Conservation (phyloP, 2,797 vertebrate species). For the Microctenopoma stevenorrisi region DNA sequence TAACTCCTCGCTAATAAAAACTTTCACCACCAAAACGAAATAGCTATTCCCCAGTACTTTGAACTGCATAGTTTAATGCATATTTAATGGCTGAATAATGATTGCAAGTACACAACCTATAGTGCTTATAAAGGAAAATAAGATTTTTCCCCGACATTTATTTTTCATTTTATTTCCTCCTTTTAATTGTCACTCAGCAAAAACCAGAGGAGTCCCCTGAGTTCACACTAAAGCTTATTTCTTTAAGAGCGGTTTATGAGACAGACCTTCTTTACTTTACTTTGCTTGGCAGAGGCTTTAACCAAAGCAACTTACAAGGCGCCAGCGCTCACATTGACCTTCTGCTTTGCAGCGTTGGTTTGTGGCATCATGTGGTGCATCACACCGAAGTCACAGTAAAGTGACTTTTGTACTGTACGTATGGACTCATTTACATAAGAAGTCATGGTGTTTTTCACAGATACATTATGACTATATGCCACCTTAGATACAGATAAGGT, state of each 20-base stretch:
- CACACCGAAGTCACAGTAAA: not conserved
- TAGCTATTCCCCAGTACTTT: conserved; percentile 13
- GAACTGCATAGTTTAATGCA: not conserved
- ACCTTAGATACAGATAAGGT: not conserved
- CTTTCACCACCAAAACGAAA: conserved; percentile 17
- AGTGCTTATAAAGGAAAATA: conserved; percentile 13
- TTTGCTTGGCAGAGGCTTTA: too few species aligned
- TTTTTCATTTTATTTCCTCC: conserved; percentile 4
- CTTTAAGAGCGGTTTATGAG: not conserved
- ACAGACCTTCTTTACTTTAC: too few species aligned
- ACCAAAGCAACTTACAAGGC: too few species aligned
- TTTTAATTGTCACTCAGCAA: conserved; percentile 12
- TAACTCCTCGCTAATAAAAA: conserved; percentile 25
- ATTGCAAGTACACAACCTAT: conserved; percentile 8
- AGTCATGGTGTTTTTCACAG: not conserved
- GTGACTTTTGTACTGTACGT: not conserved
- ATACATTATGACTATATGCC: not conserved
- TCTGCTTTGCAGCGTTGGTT: not conserved
- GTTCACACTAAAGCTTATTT: not conserved
- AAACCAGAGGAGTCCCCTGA: not conserved
- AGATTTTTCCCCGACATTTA: not conserved
- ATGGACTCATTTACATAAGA: not conserved
- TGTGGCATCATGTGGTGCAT: not conserved
- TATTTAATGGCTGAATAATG: conserved; percentile 34
- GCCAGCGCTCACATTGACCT: not conserved